These are phyloP conservation scores for Petrolisthes cinctipes DNA, from an alignment of 2,888 invertebrate genomes.

Conservation along the genomic window DNA sequence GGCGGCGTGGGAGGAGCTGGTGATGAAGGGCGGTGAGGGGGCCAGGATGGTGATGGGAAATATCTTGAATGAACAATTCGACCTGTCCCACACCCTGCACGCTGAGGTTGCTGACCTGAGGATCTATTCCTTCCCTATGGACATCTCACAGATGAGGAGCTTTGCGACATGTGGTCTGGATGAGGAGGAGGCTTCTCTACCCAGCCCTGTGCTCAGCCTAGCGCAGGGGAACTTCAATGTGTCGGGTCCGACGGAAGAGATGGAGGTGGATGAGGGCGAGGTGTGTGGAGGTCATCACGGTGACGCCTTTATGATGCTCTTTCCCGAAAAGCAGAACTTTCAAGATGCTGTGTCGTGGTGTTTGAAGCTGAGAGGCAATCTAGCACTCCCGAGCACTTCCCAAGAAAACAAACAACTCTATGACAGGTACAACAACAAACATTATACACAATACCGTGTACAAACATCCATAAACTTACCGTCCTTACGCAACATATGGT, in stretches of 20 bases:
- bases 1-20: conserved; percentile 4
- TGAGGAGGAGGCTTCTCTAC: background rate
- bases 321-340: conserved; percentile 8
- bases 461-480: too few relatives aligned
- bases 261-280: background rate
- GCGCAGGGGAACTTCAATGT: conserved; percentile 3
- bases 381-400: background rate
- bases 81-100: conserved; percentile 5
- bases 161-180: background rate
- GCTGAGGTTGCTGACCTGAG: conserved; percentile 17
- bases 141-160: background rate
- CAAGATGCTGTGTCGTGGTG: conserved; percentile 14
- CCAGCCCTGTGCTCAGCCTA: background rate
- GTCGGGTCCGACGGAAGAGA: background rate
- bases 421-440: background rate
- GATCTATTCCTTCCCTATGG: background rate
- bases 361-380: background rate
- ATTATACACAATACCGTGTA: background rate
- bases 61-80: conserved; percentile 1
- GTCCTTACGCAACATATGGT: too few relatives aligned
- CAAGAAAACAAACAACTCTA: conserved; percentile 11
- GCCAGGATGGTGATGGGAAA: conserved; percentile 2
- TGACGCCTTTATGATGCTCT: background rate
- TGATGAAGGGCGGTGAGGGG: conserved; percentile 2
- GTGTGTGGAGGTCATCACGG: conserved; percentile 5